Percentiles rank a stretch among this genome's conserved stretches.
These are phyloP conservation scores for Mesorhabditis sp. DNA, from an alignment of 2,888 invertebrate species.

Conservation along the genomic window DNA sequence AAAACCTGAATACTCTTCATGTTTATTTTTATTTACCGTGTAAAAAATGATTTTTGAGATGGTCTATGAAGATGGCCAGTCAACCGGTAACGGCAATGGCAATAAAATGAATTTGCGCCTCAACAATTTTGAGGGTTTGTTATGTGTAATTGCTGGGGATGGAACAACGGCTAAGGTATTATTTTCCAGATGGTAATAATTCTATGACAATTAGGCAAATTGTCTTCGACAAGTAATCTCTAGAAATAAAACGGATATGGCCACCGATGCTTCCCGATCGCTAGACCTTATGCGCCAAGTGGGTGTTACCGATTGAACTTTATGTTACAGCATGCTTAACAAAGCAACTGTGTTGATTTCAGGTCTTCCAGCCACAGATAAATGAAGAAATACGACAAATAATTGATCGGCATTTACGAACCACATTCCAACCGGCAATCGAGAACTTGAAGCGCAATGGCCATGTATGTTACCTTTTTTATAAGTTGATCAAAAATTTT, in stretches of 20 bases:
- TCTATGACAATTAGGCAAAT: conserved; percentile 28
- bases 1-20: too few species aligned
- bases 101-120: conserved; percentile 53
- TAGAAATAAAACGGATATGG: conserved; percentile 48
- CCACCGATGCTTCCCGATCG: conserved; percentile 43
- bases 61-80: conserved; percentile 3
- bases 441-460: conserved; percentile 53
- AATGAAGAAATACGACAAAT: conserved; percentile 46
- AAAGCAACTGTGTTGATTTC: neutral
- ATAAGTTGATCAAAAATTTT: conserved; percentile 10
- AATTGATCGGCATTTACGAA: conserved; percentile 49
- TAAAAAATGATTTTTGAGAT: neutral
- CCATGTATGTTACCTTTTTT: conserved; percentile 27
- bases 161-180: conserved; percentile 35
- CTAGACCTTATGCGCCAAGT: conserved; percentile 50
- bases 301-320: conserved; percentile 1
- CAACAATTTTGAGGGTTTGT: conserved; percentile 44
- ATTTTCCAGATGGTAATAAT: neutral
- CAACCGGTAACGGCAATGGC: conserved; percentile 51
- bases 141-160: conserved; percentile 25
- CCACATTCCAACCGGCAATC: conserved; percentile 53
- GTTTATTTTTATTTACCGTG: too few species aligned
- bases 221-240: conserved; percentile 42
- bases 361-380: conserved; percentile 48
- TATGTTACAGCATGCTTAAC: neutral